Conservation (phyloP, 1,140 invertebrate genomes). For the Fopius arisanus region DNA sequence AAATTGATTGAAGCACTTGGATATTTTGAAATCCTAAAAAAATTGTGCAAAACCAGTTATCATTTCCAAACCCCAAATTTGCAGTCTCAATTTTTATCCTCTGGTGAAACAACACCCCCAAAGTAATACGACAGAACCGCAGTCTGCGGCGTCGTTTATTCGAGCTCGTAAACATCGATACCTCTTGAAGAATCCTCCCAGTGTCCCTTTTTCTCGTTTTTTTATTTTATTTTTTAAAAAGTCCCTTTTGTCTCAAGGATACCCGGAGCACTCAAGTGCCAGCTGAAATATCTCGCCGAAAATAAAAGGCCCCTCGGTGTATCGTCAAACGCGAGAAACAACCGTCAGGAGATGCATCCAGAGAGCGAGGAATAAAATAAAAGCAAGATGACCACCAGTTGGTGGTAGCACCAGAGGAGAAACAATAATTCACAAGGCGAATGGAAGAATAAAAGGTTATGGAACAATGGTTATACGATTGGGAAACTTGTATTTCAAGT, state of each 20-base stretch:
- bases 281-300: conserved; percentile 28
- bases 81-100: conserved; percentile 53
- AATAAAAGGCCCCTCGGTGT: conserved; percentile 34
- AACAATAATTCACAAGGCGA: conserved; percentile 44
- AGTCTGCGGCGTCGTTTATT: conserved; percentile 53
- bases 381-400: background rate
- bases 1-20: no score
- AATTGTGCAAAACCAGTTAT: no score
- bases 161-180: conserved; percentile 62
- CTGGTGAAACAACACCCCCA: conserved; percentile 52
- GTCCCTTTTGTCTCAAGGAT: conserved; percentile 20
- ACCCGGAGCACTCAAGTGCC: background rate
- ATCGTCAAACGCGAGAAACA: conserved; percentile 44
- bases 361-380: background rate
- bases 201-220: background rate
- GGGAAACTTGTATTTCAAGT: conserved; percentile 1
- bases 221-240: conserved; percentile 13
- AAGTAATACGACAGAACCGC: conserved; percentile 60
- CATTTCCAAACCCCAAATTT: background rate
- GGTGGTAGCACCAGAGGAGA: conserved; percentile 24
- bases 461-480: conserved; percentile 32
- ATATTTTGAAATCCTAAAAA: no score
- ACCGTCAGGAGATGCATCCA: conserved; percentile 21
- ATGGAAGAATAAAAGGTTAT: background rate
- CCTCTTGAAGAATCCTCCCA: conserved; percentile 19